Evolutionary conservation across 2,113 vertebrate genomes (phyloP), one percentile per base, ranked within the genome.

Genomic region (Labeo catla): DNA sequence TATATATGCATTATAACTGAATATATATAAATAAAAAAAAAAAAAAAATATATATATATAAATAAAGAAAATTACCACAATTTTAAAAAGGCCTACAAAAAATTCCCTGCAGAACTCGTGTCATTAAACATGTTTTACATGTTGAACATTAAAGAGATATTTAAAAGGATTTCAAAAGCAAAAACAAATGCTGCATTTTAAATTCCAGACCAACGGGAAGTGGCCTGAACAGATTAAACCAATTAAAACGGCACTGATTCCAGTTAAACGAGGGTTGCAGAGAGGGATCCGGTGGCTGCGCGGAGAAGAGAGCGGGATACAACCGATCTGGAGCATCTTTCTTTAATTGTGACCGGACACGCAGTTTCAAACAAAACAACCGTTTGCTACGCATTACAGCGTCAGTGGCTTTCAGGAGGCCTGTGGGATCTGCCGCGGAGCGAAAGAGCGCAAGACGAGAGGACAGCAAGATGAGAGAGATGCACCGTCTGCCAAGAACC

Each of bases 401-500:
- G 95, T 95, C 91, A 92, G 89, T 88, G 94, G 94, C 91, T 91
- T 93, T 95, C 88, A 90, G 88, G 79, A 91, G 91, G 59, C 78
- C 76, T 92, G 92, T 87, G 63, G 91, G 93, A 92, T 90, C 90
- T 93, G 91, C 94, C 94, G 92, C 94, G 92, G 92, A 95, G 92
- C 91, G 90, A 91, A 88, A 70, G 39, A 81, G 91, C 89, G 93
- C 89, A 92, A 91, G 92, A 88, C 47, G 88, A 93, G 90, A 89
- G 90, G 73, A 74, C 54, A 89, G 84, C 90, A 74, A 89, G 89
- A 84, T 19, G 84, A 89, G 90, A 92, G 92, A 92, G 90, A 86
- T 89, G 90, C 87, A 90, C 93, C 92, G 88, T 93, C 90, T 93
- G 93, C 93, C 92, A 90, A 90, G 70, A 76, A 78, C 82, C 73